phyloP scores from a whole-genome alignment of 2,113 vertebrate species.

The Cygnus atratus region DNA sequence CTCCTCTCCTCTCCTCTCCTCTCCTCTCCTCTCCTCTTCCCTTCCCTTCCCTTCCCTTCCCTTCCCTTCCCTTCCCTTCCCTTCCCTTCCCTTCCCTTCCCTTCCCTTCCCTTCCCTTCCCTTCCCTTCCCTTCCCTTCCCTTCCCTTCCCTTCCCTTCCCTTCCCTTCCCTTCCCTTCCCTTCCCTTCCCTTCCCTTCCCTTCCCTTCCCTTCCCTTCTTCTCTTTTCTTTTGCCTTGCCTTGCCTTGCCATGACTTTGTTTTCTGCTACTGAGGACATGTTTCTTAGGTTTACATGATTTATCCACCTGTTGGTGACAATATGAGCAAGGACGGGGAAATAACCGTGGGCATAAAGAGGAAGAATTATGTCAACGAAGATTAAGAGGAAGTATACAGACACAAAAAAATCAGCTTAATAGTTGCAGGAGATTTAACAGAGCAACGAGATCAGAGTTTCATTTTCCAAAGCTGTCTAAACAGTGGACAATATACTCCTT shows the following conservation, averaged over 20 bases:
- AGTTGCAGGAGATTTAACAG: conserved; percentile 29
- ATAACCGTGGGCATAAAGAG: neutral
- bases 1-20: fast-evolving
- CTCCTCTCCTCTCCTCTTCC: too few relatives aligned
- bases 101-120: too few relatives aligned
- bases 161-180: too few relatives aligned
- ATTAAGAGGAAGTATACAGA: neutral
- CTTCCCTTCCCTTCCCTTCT: neutral
- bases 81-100: too few relatives aligned
- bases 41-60: too few relatives aligned
- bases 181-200: neutral
- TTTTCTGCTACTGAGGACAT: conserved; percentile 38
- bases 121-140: too few relatives aligned
- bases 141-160: neutral
- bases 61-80: too few relatives aligned
- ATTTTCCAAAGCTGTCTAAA: neutral
- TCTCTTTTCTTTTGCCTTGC: neutral
- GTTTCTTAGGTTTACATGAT: conserved; percentile 31
- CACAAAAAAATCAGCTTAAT: conserved; percentile 13
- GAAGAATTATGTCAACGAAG: conserved; percentile 22
- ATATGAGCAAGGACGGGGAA: neutral
- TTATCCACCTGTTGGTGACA: conserved; percentile 32
- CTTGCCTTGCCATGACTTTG: too few relatives aligned
- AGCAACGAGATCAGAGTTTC: neutral
- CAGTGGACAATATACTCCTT: neutral